Conservation (phyloP, 1,140 invertebrate species). For the Tetramorium parvispinum region DNA sequence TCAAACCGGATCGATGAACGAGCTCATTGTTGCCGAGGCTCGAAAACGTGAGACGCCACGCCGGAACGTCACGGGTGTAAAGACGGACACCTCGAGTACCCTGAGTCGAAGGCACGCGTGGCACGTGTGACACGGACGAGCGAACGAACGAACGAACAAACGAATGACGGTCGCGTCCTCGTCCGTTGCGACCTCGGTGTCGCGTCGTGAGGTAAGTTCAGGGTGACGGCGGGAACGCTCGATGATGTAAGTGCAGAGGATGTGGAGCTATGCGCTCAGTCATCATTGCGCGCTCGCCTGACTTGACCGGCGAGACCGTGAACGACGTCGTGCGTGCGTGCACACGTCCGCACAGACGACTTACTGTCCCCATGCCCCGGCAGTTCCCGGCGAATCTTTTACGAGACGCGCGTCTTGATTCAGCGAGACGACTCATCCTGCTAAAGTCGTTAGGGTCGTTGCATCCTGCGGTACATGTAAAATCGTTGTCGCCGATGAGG, state of each 20-base stretch:
- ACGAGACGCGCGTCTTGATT: slow-evolving; percentile 24
- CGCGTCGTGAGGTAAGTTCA: slow-evolving; percentile 50
- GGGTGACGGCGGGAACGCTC: slow-evolving; percentile 64
- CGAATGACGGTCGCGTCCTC: slow-evolving; percentile 1
- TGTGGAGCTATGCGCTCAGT: slow-evolving; percentile 76
- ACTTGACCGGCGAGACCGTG: slow-evolving; percentile 43
- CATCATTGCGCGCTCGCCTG: slow-evolving; percentile 61
- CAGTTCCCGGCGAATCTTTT: slow-evolving; percentile 24
- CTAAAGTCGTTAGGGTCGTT: slow-evolving; percentile 59
- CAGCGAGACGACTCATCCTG: slow-evolving; percentile 37
- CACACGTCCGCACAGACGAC: slow-evolving; percentile 9
- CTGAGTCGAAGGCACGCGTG: slow-evolving; percentile 53
- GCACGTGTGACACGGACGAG: slow-evolving; percentile 70
- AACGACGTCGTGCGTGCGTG: not conserved
- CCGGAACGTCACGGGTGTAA: slow-evolving; percentile 52
- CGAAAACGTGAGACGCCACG: slow-evolving; percentile 62
- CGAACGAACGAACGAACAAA: slow-evolving; percentile 40
- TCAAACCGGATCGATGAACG: slow-evolving; percentile 66
- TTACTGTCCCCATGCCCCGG: slow-evolving; percentile 29
- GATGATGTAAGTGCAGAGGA: slow-evolving; percentile 65
- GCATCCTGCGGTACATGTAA: slow-evolving; percentile 57
- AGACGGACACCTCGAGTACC: slow-evolving; percentile 18
- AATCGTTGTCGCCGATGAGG: slow-evolving; percentile 35
- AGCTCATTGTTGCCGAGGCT: slow-evolving; percentile 60
- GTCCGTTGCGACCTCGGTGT: slow-evolving; percentile 21